Conservation (phyloP, 2,113 vertebrate genomes). For the Carollia perspicillata region DNA sequence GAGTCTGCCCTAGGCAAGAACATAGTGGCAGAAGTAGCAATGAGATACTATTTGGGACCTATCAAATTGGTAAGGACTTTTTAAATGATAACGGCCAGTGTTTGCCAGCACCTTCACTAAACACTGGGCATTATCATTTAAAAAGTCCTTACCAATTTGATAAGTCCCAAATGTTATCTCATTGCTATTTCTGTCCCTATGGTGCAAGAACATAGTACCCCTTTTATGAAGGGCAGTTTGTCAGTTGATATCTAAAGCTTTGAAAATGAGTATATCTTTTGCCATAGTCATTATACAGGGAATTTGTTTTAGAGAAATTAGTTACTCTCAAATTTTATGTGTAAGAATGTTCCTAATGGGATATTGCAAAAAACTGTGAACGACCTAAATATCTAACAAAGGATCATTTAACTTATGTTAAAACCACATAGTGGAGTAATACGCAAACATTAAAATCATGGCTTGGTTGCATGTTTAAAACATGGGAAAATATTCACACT, state of each 20-base stretch:
- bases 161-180: background rate
- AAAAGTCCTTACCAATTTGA: background rate
- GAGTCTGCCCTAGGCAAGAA: background rate
- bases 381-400: constrained; percentile 49
- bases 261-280: constrained; percentile 53
- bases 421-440: constrained; percentile 26
- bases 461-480: constrained; percentile 33
- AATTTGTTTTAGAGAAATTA: constrained; percentile 62
- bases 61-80: background rate
- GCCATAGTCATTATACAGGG: constrained; percentile 53
- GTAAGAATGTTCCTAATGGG: constrained; percentile 56
- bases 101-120: background rate
- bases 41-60: background rate
- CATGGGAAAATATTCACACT: background rate
- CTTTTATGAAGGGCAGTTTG: constrained; percentile 26
- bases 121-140: background rate
- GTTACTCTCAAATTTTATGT: constrained; percentile 45
- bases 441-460: constrained; percentile 32
- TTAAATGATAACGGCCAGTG: background rate
- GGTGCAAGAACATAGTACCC: background rate
- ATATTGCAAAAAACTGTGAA: constrained; percentile 40
- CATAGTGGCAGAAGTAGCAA: constrained; percentile 33
- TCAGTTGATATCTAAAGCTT: constrained; percentile 42
- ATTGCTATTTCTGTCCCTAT: constrained; percentile 34
- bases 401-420: constrained; percentile 24